These are phyloP conservation scores for Alloplasta piceator DNA, from an alignment of 2,888 invertebrate genomes.

Conservation along the genomic window DNA sequence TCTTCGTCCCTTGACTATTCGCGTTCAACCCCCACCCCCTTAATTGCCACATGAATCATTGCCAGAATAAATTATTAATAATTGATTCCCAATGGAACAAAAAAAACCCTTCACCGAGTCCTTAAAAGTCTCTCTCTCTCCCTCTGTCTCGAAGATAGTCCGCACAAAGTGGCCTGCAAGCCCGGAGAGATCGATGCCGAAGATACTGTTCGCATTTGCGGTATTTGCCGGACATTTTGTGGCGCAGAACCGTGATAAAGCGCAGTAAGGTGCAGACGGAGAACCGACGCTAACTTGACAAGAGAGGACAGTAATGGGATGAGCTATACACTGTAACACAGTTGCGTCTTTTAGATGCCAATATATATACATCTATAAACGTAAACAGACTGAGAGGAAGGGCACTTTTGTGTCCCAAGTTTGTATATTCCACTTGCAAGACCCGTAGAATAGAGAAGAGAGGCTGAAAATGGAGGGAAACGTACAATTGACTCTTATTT, in stretches of 20 bases:
- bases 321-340: conserved; percentile 64
- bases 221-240: conserved; percentile 1
- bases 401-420: conserved; percentile 12
- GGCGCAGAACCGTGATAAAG: conserved; percentile 17
- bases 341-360: conserved; percentile 67
- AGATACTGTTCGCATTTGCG: too few species aligned
- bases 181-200: neutral
- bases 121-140: conserved; percentile 20
- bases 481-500: neutral
- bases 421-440: conserved; percentile 9
- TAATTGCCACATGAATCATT: conserved; percentile 29
- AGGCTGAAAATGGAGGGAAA: conserved; percentile 16
- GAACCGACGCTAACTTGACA: conserved; percentile 66
- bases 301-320: conserved; percentile 69
- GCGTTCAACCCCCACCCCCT: neutral
- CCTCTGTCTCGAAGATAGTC: neutral
- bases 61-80: conserved; percentile 49
- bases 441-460: neutral
- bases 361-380: conserved; percentile 63
- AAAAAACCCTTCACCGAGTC: neutral
- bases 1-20: neutral
- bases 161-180: conserved; percentile 21
- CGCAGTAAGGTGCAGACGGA: conserved; percentile 40
- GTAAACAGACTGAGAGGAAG: conserved; percentile 28
- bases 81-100: conserved; percentile 40